Conservation (phyloP, 2,888 invertebrate species). For the Tenthredo mesomela region DNA sequence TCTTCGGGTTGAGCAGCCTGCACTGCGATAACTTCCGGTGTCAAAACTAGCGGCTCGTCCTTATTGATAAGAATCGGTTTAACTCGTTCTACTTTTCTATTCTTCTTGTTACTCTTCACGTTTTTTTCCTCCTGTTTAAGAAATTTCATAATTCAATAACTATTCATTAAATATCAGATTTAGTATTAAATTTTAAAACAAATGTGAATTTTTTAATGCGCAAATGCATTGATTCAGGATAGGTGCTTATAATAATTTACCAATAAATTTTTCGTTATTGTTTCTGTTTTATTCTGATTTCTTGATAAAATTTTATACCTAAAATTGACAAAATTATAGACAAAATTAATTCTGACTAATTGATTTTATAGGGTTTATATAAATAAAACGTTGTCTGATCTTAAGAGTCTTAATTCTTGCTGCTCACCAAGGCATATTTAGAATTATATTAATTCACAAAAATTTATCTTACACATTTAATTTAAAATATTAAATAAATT, state of each 20-base stretch:
- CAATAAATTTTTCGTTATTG: constrained; percentile 65
- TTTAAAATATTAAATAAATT: neutral
- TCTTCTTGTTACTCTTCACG: constrained; percentile 83
- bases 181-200: neutral
- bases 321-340: constrained; percentile 62
- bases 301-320: constrained; percentile 70
- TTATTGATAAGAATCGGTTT: constrained; percentile 89
- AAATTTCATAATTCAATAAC: neutral
- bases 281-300: constrained; percentile 64
- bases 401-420: neutral
- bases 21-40: constrained; percentile 71
- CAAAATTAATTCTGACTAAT: neutral
- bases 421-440: constrained; percentile 36
- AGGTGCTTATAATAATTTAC: constrained; percentile 23
- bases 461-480: neutral
- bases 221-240: neutral
- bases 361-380: neutral
- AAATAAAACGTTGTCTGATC: neutral
- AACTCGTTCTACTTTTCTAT: constrained; percentile 85
- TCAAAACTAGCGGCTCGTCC: constrained; percentile 81
- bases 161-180: neutral
- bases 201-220: neutral
- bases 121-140: constrained; percentile 53
- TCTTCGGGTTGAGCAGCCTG: constrained; percentile 77
- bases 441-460: neutral